Base-by-base conservation (phyloP, 2,797 vertebrate genomes). In the Pogoniulus pusillus region DNA sequence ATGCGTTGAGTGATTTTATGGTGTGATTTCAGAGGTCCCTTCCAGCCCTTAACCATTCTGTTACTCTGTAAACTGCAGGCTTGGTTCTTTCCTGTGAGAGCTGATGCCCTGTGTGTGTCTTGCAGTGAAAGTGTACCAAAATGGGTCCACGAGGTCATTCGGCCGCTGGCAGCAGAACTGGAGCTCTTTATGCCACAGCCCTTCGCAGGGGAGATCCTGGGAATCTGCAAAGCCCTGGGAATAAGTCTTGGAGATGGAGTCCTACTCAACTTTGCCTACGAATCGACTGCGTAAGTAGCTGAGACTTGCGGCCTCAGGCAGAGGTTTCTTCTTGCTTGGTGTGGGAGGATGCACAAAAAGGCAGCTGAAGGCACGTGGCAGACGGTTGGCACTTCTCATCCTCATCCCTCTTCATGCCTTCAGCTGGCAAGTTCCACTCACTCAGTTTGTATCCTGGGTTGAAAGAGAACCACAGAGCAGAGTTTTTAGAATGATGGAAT, bases 231-330 rank as follows among this genome's bases (percentile, higher is more conserved):
- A 4, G 85, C 95, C 0, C 73, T 98, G 17, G 97, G 97, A 60
- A 15, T 97, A 30, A 96, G 78, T 17, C 87, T 98, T 5, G 96
- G 97, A 0, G 98, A 99, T 7, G 89, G 98, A 35, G n/a, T 99
- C 45, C 89, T 99, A 12, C 94, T 99, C 18, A 99, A 99, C 96
- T 98, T 99, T 39, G 98, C 97, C 90, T 99, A 99, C 37, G 99
- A 99, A 96, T 95, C 97, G 30, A 97, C 98, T 1, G 98, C 98
- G 99, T 99, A 97, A 95, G 99, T 98, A 85, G 23, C 22, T 5
- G 29, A n/a, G 45, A 22, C 64, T 65, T 15, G 51, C 8, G 1
- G 14, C 15, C 8, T 12, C 11, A 4, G 23, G 6, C 17, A 16
- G 53, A 29, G 27, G 16, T 54, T 54, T 54, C 53, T 16, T 39